Conservation (phyloP, 2,888 invertebrate genomes). For the Acutogordius australiensis region DNA sequence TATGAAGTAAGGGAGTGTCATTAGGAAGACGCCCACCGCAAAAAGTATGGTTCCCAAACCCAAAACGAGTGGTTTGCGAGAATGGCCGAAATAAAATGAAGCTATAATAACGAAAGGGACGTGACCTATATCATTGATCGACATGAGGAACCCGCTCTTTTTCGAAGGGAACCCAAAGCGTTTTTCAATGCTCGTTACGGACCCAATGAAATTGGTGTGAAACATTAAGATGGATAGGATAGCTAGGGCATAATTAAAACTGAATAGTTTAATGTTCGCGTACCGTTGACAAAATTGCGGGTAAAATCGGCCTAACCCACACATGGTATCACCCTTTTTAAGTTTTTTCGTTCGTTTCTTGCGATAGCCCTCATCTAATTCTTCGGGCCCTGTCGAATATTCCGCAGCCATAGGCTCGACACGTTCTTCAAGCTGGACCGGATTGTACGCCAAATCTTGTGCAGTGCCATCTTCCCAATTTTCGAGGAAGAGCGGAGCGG, state of each 20-base stretch:
- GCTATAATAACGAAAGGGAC: constrained; percentile 13
- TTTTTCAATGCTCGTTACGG: constrained; percentile 13
- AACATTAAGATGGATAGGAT: neutral
- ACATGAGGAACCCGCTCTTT: constrained; percentile 11
- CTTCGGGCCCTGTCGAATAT: too few species aligned
- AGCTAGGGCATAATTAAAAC: constrained; percentile 1
- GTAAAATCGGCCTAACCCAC: neutral
- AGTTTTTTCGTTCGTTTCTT: too few species aligned
- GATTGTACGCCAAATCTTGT: too few species aligned
- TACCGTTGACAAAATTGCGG: neutral
- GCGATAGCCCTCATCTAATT: too few species aligned
- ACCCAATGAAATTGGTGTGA: constrained; percentile 13
- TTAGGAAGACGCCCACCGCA: neutral
- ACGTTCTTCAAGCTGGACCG: too few species aligned
- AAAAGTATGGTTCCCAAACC: neutral
- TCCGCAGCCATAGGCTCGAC: too few species aligned
- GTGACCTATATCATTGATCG: constrained; percentile 13
- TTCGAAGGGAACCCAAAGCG: constrained; percentile 12
- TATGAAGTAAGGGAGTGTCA: constrained; percentile 3
- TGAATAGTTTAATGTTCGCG: neutral
- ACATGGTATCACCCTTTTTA: neutral
- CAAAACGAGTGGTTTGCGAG: neutral
- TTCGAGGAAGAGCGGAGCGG: too few species aligned
- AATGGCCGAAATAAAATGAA: neutral
- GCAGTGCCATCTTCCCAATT: too few species aligned